phyloP scores from a whole-genome alignment of 2,113 vertebrate species.

The Myxocyprinus asiaticus region DNA sequence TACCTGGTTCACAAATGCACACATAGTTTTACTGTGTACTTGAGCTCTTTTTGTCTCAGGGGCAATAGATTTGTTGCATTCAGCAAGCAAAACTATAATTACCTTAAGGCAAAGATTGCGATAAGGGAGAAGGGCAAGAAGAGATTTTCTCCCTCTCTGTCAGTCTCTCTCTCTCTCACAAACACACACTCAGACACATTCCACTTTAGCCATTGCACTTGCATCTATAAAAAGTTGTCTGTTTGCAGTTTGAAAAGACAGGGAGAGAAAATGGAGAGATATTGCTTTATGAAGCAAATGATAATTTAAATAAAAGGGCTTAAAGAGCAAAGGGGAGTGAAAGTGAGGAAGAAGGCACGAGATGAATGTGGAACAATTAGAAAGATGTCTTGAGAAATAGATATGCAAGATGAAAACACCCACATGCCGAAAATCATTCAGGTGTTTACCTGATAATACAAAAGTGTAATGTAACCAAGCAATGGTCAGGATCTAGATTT shows the following conservation, averaged over 20 bases:
- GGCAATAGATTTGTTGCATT: too few relatives aligned
- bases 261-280: not conserved
- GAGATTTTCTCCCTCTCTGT: too few relatives aligned
- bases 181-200: not conserved
- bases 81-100: too few relatives aligned
- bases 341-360: too few relatives aligned
- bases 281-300: not conserved
- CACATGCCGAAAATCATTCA: not conserved
- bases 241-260: not conserved
- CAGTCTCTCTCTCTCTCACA: not conserved
- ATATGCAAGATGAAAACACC: not conserved
- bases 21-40: too few relatives aligned
- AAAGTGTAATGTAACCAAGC: not conserved
- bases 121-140: too few relatives aligned
- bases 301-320: not conserved
- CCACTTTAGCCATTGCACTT: not conserved
- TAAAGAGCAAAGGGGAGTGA: not conserved
- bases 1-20: too few relatives aligned
- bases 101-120: too few relatives aligned
- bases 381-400: not conserved
- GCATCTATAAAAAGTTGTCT: not conserved
- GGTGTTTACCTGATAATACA: conserved; percentile 1
- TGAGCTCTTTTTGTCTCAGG: too few relatives aligned
- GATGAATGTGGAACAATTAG: conserved; percentile 24
- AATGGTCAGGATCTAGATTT: not conserved